Base-by-base conservation (phyloP, 2,888 invertebrate species). In the Drosophila formosana region DNA sequence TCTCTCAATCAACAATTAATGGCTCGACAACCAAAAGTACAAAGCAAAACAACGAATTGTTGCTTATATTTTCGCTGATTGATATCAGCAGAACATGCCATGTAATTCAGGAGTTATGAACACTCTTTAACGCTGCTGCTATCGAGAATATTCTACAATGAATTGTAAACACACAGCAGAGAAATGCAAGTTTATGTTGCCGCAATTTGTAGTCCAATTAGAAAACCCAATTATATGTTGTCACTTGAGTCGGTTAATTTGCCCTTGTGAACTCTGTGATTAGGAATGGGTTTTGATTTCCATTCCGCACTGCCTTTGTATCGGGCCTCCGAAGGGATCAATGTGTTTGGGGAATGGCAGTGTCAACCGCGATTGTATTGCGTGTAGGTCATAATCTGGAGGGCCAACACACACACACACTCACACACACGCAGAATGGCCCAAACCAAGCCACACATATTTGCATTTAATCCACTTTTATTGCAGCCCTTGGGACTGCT, bases 401-500 rank as follows among this genome's bases (percentile, higher is more conserved):
- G 51, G 50, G 55, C 39, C 34, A 51, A 50, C 30, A 30, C 7
- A 30, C 30, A 30, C 28, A 28, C 28, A 3, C 28, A 28, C 28
- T 2, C 26, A 26, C 26, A 26, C 26, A 28, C 28, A 56, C 34
- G 52, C 37, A 52, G 39, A 57, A 18, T 47, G 37, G 39, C 50
- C 51, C 45, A 63, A 63, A 56, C 56, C 66, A 67, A 58, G 78
- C 63, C 78, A 75, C 73, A 72, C 80, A 85, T 85, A 72, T 77
- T 85, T 88, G 70, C 75, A 70, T 82, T 85, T 88, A 82, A 88
- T 88, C 82, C 88, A 85, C 82, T 82, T 84, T 82, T 82, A 84
- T 80, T 75, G 70, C 80, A 73, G 81, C 66, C 65, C 64, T 53
- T 39, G 60, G 61, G 30, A 41, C 18, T 41, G 39, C 1, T 34